Evolutionary conservation across 2,888 invertebrate genomes (phyloP).

Genomic region (Oscheius sp.): DNA sequence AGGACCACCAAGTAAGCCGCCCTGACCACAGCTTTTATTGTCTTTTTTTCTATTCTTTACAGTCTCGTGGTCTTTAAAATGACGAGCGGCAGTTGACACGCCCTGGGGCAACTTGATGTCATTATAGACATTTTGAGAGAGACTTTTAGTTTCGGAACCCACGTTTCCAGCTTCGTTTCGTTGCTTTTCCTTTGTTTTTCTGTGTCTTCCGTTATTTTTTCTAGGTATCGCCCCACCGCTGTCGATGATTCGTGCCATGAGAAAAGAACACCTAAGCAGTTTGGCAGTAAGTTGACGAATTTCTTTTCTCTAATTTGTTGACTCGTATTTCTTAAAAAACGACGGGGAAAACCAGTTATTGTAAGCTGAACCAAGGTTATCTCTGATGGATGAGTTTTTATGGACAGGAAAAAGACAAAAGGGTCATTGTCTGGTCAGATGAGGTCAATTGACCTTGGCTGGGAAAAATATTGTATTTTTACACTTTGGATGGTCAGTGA

Average conservation of each 20-base stretch:
- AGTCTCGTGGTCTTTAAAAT: not conserved
- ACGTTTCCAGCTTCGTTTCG: too few species aligned
- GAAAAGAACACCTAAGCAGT: slow-evolving; percentile 11
- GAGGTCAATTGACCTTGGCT: not conserved
- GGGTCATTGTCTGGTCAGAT: not conserved
- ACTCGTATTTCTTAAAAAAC: not conserved
- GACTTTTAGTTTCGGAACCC: too few species aligned
- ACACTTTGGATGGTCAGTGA: too few species aligned
- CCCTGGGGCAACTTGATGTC: too few species aligned
- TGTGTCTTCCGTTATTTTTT: not conserved
- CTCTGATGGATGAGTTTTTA: not conserved
- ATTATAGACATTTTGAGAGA: too few species aligned
- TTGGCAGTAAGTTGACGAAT: slow-evolving; percentile 13
- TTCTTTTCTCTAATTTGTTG: not conserved
- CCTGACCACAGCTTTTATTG: not conserved
- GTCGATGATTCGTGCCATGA: slow-evolving; percentile 20
- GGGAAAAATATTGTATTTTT: not conserved
- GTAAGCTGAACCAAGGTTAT: not conserved
- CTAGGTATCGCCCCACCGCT: slow-evolving; percentile 26
- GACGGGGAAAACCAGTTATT: not conserved
- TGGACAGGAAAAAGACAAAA: not conserved
- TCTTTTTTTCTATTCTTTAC: not conserved
- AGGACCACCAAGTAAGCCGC: slow-evolving; percentile 9
- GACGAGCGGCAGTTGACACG: not conserved
- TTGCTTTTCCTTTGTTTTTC: not conserved